These are phyloP conservation scores for Thryonomys swinderianus DNA, from an alignment of 2,113 vertebrate species.

Conservation along the genomic window DNA sequence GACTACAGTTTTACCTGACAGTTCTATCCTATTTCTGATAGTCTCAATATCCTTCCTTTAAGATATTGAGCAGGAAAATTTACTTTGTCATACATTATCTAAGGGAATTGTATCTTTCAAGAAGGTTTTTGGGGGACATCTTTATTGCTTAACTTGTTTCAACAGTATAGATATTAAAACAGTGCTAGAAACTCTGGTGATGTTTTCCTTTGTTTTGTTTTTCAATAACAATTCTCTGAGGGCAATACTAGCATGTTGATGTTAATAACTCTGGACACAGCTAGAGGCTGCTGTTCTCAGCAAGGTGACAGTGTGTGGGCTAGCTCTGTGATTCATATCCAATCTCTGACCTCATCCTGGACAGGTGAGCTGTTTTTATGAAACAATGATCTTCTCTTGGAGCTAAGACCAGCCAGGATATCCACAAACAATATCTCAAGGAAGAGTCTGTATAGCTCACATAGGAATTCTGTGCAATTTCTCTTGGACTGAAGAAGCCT, in stretches of 20 bases:
- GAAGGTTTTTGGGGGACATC: background rate
- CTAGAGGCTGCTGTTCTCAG: background rate
- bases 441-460: background rate
- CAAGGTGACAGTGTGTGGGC: background rate
- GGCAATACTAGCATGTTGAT: background rate
- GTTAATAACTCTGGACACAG: conserved; percentile 38
- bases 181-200: background rate
- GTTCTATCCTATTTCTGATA: background rate
- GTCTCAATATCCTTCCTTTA: conserved; percentile 13
- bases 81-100: background rate
- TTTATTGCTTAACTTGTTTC: conserved; percentile 14
- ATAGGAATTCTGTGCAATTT: background rate
- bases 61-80: background rate
- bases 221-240: background rate
- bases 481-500: background rate
- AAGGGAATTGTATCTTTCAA: conserved; percentile 32
- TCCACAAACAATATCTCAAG: background rate
- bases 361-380: background rate
- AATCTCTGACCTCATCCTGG: conserved; percentile 40
- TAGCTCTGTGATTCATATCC: conserved; percentile 28
- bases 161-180: conserved; percentile 5
- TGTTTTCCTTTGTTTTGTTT: background rate
- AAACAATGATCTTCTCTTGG: conserved; percentile 39
- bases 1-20: background rate
- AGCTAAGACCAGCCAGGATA: background rate